A percentile compares a stretch with the other conserved stretches of the same genome.
These are phyloP conservation scores for Sebastes diaconus DNA, from an alignment of 2,797 vertebrate genomes.

Conservation along the genomic window DNA sequence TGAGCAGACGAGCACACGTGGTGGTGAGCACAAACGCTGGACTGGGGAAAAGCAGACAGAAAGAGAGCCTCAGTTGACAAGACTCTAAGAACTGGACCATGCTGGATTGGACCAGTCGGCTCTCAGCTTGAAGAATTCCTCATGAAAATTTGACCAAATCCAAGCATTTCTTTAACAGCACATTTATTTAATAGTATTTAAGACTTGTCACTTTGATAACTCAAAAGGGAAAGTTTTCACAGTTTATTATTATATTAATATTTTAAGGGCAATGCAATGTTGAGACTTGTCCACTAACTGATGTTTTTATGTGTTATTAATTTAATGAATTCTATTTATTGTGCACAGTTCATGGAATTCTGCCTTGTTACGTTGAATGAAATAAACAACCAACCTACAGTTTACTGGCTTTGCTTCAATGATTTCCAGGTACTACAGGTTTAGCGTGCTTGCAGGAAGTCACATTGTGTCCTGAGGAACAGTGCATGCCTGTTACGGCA, in stretches of 20 bases:
- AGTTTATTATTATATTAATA: slow-evolving; percentile 23
- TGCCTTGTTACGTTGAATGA: slow-evolving; percentile 56
- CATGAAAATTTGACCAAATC: slow-evolving; percentile 51
- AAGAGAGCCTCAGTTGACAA: slow-evolving; percentile 33
- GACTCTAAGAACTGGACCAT: slow-evolving; percentile 39
- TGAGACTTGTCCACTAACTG: slow-evolving; percentile 55
- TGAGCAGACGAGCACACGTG: slow-evolving; percentile 58
- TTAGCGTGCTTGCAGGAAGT: neutral
- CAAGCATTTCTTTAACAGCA: slow-evolving; percentile 44
- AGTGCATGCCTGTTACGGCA: neutral
- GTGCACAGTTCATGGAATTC: slow-evolving; percentile 60
- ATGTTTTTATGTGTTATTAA: slow-evolving; percentile 69
- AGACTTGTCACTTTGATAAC: slow-evolving; percentile 69
- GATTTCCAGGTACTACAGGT: slow-evolving; percentile 25
- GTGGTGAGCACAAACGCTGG: slow-evolving; percentile 29
- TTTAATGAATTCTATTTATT: slow-evolving; percentile 83
- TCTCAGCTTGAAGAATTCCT: slow-evolving; percentile 34
- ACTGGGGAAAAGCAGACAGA: slow-evolving; percentile 18
- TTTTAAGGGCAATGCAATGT: slow-evolving; percentile 58
- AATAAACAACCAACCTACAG: slow-evolving; percentile 55
- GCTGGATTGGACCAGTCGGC: slow-evolving; percentile 35
- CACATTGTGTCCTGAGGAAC: neutral
- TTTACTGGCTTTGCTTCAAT: slow-evolving; percentile 15
- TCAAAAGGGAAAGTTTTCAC: slow-evolving; percentile 73
- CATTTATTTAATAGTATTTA: slow-evolving; percentile 71